Conservation (phyloP, 1,140 invertebrate genomes). For the Orius laevigatus region DNA sequence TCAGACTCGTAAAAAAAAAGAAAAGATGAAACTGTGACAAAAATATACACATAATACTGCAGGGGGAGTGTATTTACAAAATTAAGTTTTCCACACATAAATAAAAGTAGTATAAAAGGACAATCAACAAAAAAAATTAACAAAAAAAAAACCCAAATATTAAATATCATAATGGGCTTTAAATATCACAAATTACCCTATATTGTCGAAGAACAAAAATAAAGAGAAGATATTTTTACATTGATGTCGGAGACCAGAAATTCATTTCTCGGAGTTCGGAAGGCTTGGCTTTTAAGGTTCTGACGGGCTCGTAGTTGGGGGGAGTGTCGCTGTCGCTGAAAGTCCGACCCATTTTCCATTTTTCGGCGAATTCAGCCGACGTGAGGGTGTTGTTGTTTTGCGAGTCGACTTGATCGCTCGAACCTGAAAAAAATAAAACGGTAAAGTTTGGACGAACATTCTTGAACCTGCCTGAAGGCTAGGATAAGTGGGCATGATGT, state of each 20-base stretch:
- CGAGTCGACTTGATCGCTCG: not conserved
- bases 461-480: not conserved
- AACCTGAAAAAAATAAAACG: not conserved
- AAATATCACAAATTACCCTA: too few relatives aligned
- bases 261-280: constrained; percentile 64
- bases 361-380: not conserved
- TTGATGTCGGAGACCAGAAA: constrained; percentile 67
- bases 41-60: too few relatives aligned
- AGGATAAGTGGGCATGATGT: too few relatives aligned
- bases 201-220: not conserved
- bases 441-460: not conserved
- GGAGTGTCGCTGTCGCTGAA: not conserved
- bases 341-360: not conserved
- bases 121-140: too few relatives aligned
- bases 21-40: too few relatives aligned
- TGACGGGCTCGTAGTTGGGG: not conserved
- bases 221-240: constrained; percentile 34
- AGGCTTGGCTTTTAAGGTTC: constrained; percentile 36
- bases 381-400: not conserved
- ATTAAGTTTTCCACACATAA: too few relatives aligned
- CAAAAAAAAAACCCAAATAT: too few relatives aligned
- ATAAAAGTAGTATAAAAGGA: too few relatives aligned
- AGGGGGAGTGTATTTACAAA: too few relatives aligned
- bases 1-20: too few relatives aligned
- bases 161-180: too few relatives aligned